These are phyloP conservation scores for Montipora efflorescens DNA, from an alignment of 64 coral and sea anemone genomes.

Conservation along the genomic window DNA sequence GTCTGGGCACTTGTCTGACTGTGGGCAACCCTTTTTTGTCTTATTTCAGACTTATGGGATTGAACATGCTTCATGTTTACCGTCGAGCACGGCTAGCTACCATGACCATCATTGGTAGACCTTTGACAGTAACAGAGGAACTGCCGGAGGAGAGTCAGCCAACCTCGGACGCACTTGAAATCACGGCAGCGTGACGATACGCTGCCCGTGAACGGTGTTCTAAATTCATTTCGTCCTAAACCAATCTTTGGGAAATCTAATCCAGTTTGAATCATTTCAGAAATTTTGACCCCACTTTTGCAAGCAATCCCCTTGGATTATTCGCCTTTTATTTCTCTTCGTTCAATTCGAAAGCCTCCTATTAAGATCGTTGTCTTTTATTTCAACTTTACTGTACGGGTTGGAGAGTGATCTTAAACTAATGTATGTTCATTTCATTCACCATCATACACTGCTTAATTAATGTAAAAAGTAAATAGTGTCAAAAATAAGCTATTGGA, in stretches of 20 bases:
- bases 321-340: too few species aligned
- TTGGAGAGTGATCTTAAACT: too few species aligned
- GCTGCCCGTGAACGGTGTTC: not conserved
- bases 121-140: not conserved
- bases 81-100: conserved; percentile 80
- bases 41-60: conserved; percentile 77
- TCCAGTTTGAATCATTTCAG: not conserved
- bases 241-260: not conserved
- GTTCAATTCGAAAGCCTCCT: too few species aligned
- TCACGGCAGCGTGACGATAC: not conserved
- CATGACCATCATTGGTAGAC: conserved; percentile 70
- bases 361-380: too few species aligned
- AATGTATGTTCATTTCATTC: too few species aligned
- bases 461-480: too few species aligned
- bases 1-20: too few species aligned
- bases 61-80: conserved; percentile 81
- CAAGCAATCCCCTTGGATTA: not conserved
- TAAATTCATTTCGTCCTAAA: not conserved
- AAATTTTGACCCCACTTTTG: not conserved
- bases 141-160: not conserved
- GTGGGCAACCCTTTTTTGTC: not conserved
- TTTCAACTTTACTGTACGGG: too few species aligned
- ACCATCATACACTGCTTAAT: too few species aligned
- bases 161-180: not conserved
- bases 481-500: too few species aligned